phyloP scores from a whole-genome alignment of 2,113 vertebrate species.

The Psephotus haematonotus region DNA sequence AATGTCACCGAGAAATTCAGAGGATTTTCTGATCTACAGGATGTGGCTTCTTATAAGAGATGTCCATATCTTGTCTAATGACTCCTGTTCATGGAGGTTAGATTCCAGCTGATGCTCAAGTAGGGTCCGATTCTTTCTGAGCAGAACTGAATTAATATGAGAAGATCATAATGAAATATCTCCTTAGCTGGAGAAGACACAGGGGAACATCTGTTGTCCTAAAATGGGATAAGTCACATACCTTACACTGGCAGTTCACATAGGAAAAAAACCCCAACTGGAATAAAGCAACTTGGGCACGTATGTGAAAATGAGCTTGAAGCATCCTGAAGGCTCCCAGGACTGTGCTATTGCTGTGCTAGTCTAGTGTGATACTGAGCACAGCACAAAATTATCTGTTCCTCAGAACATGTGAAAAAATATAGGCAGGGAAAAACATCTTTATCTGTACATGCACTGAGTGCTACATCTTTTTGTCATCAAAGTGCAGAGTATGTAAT shows the following conservation, averaged over 20 bases:
- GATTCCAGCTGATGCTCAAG: background rate
- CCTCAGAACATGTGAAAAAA: background rate
- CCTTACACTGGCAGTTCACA: background rate
- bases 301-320: rapidly evolving
- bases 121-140: background rate
- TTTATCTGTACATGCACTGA: background rate
- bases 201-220: background rate
- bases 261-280: background rate
- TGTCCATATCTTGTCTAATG: background rate
- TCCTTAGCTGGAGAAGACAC: background rate
- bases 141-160: background rate
- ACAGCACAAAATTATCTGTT: background rate
- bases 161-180: background rate
- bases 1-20: background rate
- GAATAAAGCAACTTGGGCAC: background rate
- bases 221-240: background rate
- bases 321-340: background rate
- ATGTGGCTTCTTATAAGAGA: background rate
- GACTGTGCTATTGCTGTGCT: background rate
- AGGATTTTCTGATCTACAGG: background rate
- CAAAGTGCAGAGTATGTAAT: background rate
- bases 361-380: background rate
- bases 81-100: background rate
- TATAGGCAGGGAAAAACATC: background rate
- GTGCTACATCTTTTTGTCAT: background rate